A percentile compares a stretch with the other conserved stretches of the same genome.
Evolutionary conservation across 2,113 vertebrate genomes (phyloP).

Genomic region (Henicopernis longicauda): DNA sequence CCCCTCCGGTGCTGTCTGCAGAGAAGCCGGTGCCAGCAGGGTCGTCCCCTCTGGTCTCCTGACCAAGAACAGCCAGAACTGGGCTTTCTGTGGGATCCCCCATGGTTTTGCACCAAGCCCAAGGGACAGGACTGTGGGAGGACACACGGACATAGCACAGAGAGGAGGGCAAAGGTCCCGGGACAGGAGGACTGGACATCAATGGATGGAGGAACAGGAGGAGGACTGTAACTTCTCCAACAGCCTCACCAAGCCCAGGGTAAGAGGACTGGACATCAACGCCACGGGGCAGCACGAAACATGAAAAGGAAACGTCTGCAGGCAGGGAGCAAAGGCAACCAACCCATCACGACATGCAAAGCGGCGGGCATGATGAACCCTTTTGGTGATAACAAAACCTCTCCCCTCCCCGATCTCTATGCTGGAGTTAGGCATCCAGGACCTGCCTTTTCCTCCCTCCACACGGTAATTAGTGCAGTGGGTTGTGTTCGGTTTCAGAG

Average conservation of each 20-base stretch:
- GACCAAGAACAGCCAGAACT: background rate
- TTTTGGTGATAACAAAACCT: background rate
- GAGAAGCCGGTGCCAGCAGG: background rate
- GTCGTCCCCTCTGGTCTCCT: background rate
- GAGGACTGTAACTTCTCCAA: background rate
- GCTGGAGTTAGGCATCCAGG: background rate
- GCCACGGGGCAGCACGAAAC: fast-evolving
- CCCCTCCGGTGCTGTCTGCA: background rate
- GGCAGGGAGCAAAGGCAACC: background rate
- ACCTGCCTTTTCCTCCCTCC: background rate
- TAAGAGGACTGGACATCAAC: background rate
- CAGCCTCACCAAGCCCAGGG: background rate
- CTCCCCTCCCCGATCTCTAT: background rate
- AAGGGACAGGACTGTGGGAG: background rate
- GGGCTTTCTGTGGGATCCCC: background rate
- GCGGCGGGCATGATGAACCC: background rate
- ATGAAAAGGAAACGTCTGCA: background rate
- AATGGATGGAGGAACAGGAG: no score
- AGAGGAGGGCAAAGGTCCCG: background rate
- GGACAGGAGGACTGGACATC: background rate
- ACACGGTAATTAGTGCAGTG: background rate
- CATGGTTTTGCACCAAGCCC: background rate
- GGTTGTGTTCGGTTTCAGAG: background rate
- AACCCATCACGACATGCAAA: background rate
- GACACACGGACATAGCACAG: background rate